Percentiles rank a stretch among this genome's conserved stretches.
Conservation (phyloP, 2,113 vertebrate species). For the Pomatorhinus ruficollis region DNA sequence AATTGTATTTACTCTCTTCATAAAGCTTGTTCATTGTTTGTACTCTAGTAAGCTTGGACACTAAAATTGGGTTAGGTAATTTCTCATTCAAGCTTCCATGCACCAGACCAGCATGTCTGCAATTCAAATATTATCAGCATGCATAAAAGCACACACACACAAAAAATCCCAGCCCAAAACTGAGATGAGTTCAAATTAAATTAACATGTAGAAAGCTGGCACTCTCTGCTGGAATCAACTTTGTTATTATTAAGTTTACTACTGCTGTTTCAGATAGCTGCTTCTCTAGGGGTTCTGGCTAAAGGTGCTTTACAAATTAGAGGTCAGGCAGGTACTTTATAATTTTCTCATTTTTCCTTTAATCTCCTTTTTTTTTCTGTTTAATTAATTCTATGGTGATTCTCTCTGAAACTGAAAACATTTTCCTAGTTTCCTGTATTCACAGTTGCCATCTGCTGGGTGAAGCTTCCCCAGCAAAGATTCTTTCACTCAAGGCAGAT, state of each 20-base stretch:
- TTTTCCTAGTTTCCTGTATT: neutral
- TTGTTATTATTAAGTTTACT: neutral
- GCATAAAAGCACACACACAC: neutral
- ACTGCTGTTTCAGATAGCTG: neutral
- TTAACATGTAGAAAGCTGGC: neutral
- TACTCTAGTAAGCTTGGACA: neutral
- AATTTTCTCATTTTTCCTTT: conserved; percentile 13
- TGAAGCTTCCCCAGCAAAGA: neutral
- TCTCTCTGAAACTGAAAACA: neutral
- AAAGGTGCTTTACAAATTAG: conserved; percentile 27
- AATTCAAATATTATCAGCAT: neutral
- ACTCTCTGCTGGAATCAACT: neutral
- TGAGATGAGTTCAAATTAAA: neutral
- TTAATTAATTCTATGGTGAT: neutral
- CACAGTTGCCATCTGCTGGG: neutral
- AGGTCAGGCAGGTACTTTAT: neutral
- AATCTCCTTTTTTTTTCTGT: neutral
- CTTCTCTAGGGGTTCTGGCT: neutral
- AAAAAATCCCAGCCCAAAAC: neutral
- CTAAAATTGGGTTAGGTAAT: neutral
- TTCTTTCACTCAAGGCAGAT: neutral
- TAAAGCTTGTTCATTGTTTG: neutral
- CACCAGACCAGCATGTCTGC: neutral
- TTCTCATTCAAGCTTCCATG: neutral
- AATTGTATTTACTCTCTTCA: neutral